Evolutionary conservation across 2,797 vertebrate genomes (phyloP).

Genomic region (Clarias platycephalus): DNA sequence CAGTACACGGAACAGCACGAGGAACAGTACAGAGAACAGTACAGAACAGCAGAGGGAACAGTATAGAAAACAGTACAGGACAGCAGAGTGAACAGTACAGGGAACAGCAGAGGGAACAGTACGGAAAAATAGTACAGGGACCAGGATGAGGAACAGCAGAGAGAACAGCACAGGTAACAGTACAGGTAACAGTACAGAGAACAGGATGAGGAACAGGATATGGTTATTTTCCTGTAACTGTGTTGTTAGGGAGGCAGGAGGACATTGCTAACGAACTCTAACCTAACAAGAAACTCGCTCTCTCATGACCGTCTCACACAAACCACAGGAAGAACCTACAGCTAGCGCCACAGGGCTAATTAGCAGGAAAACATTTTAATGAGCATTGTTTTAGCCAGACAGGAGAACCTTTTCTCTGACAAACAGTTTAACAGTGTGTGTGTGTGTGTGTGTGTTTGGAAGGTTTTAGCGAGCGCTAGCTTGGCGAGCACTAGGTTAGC

Average conservation of each 20-base stretch:
- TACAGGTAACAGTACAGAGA: background rate
- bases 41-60: background rate
- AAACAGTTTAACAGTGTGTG: background rate
- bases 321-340: background rate
- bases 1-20: background rate
- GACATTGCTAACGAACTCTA: background rate
- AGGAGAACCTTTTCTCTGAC: background rate
- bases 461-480: constrained; percentile 12
- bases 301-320: no score
- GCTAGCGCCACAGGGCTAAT: background rate
- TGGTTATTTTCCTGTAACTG: background rate
- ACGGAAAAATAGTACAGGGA: background rate
- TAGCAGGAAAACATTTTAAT: background rate
- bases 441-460: constrained; percentile 16
- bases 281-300: background rate
- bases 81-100: background rate
- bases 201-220: background rate
- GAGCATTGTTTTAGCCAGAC: background rate
- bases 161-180: background rate
- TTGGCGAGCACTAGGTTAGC: constrained; percentile 4
- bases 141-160: background rate
- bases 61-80: background rate
- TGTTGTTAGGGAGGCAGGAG: background rate
- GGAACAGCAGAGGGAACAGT: background rate
- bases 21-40: background rate